phyloP scores from a whole-genome alignment of 2,113 vertebrate genomes.

The Gymnorhina tibicen region DNA sequence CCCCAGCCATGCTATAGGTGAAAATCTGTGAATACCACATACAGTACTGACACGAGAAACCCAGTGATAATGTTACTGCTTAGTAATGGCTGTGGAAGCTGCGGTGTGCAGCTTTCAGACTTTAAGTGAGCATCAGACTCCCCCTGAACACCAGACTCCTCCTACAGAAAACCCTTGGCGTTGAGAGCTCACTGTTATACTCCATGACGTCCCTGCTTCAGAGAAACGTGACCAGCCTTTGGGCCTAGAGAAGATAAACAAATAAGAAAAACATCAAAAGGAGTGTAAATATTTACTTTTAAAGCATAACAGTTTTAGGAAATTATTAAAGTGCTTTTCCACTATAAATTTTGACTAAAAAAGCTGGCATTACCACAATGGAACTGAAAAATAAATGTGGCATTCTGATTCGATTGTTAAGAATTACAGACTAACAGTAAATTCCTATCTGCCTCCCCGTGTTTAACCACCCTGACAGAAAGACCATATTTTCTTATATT shows the following conservation, averaged over 20 bases:
- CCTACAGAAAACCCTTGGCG: background rate
- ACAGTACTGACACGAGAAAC: background rate
- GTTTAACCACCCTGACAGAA: background rate
- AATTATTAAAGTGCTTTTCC: background rate
- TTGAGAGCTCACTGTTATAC: background rate
- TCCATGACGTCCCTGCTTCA: background rate
- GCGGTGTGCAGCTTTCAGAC: background rate
- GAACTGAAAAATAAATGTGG: background rate
- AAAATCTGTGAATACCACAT: background rate
- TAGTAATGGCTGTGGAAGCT: background rate
- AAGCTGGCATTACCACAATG: background rate
- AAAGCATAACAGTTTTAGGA: background rate
- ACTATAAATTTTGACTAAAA: background rate
- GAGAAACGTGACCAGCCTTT: background rate
- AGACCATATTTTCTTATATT: background rate
- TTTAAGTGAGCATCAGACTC: background rate
- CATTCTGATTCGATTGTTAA: background rate
- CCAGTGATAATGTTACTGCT: background rate
- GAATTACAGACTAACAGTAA: background rate
- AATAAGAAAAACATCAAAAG: background rate
- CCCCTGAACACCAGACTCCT: background rate
- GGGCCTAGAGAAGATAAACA: background rate
- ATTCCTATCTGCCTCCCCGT: background rate
- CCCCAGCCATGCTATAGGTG: fast-evolving
- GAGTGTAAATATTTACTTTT: background rate